Base-by-base conservation (phyloP, 2,888 invertebrate genomes). In the Dioctria rufipes region DNA sequence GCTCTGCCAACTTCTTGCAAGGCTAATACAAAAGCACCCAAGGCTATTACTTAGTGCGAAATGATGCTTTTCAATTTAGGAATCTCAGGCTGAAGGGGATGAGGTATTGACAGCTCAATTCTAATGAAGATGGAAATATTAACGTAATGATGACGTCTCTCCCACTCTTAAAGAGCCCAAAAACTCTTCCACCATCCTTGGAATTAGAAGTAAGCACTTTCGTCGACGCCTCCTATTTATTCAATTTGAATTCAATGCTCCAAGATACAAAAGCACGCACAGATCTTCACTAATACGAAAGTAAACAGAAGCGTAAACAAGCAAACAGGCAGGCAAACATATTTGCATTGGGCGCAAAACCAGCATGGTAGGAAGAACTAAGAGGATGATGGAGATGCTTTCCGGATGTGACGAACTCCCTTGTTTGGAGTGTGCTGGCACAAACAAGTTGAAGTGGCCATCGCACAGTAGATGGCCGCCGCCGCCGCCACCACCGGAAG, bases 281-380 rank as follows among this genome's bases (percentile, higher is more conserved):
- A 63, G 39, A 63, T 39, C 60, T n/a, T 40, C 25, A 60, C 73
- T 75, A 75, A 75, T 60, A 60, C 73, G 73, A 60, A 13, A 9
- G 60, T 60, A 75, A 60, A 75, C 51, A 75, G 6, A n/a, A 75
- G 46, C 11, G 73, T 42, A 60, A 75, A 75, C 60, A 75, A 60
- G 73, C 60, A 75, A 60, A 75, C 73, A 75, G 58, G 39, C 54
- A 60, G 40, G 42, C 73, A 73, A 73, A 58, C 73, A 73, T 63
- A 63, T 63, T 63, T 63, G 40, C 63, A 63, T 40, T 63, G 63
- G 63, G 39, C 63, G 39, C 73, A 54, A 40, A n/a, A 73, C 54
- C 58, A 49, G 54, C 13, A 25, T 25, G 25, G 25, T 25, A 25
- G 25, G 25, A 25, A 51, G 8, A n/a, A n/a, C 9, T 51, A 4